phyloP scores from a whole-genome alignment of 2,888 invertebrate species.

The Steromphala cineraria region DNA sequence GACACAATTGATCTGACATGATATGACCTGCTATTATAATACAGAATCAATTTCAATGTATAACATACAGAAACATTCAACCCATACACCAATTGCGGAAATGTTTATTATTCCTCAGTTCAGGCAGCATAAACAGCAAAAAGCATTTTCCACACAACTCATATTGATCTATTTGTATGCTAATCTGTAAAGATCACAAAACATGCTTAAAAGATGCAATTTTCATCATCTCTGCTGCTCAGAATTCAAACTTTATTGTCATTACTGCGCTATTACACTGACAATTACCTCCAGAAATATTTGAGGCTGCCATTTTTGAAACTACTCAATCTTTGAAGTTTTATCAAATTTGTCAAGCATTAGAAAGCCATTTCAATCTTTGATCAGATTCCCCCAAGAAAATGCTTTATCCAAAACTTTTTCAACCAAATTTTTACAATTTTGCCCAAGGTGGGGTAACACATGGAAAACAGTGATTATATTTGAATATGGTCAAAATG shows the following conservation, averaged over 20 bases:
- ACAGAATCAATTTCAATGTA: no score
- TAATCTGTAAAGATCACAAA: no score
- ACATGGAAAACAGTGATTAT: background rate
- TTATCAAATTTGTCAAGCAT: constrained; percentile 6
- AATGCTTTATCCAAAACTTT: background rate
- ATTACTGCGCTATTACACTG: background rate
- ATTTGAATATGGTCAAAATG: background rate
- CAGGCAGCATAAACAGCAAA: no score
- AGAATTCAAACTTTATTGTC: background rate
- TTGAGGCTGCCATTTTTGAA: background rate
- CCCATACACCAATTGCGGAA: no score
- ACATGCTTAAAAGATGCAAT: background rate
- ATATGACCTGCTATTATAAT: no score
- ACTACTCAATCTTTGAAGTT: background rate
- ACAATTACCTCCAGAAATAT: background rate
- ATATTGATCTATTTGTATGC: no score
- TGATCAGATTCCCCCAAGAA: background rate
- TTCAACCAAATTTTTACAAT: background rate
- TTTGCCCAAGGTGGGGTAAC: background rate
- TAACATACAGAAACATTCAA: no score
- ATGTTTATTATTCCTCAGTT: no score
- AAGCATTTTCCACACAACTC: no score
- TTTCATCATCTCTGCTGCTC: background rate
- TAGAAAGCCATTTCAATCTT: background rate
- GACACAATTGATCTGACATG: no score